Evolutionary conservation across 2,888 invertebrate genomes (phyloP).

Genomic region (Malthinus seriepunctatus): DNA sequence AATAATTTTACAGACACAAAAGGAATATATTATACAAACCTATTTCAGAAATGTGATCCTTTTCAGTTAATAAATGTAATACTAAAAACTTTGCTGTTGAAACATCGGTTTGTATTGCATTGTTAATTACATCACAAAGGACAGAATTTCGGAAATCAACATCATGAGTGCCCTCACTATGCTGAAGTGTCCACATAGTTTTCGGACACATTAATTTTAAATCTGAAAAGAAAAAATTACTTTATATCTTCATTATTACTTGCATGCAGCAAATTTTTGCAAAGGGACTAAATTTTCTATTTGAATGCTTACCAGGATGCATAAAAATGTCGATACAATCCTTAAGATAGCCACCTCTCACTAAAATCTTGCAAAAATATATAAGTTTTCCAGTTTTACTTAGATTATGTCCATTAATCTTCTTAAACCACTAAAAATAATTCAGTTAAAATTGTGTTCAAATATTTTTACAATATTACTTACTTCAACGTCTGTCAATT

Average conservation of each 20-base stretch:
- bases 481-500: conserved; percentile 3
- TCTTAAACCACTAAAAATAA: conserved; percentile 16
- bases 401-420: not conserved
- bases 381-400: conserved; percentile 13
- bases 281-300: not conserved
- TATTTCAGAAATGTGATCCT: conserved; percentile 9
- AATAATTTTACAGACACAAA: too few species aligned
- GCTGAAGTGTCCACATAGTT: not conserved
- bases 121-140: conserved; percentile 3
- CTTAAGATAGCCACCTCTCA: conserved; percentile 6
- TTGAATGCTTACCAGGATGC: conserved; percentile 8
- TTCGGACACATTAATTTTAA: conserved; percentile 6
- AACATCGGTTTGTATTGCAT: conserved; percentile 3
- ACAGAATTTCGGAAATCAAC: conserved; percentile 5
- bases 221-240: conserved; percentile 3
- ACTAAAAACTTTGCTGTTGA: conserved; percentile 12
- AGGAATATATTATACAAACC: too few species aligned
- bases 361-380: conserved; percentile 16
- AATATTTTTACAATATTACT: not conserved
- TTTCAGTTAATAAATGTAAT: conserved; percentile 9
- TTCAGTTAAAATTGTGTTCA: not conserved
- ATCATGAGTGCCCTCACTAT: conserved; percentile 1
- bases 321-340: conserved; percentile 7
- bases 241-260: not conserved
- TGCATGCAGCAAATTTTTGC: not conserved